Evolutionary conservation across 2,888 invertebrate species (phyloP), one percentile per base, ranked within the genome.

Genomic region (Chaetoderma sp.): DNA sequence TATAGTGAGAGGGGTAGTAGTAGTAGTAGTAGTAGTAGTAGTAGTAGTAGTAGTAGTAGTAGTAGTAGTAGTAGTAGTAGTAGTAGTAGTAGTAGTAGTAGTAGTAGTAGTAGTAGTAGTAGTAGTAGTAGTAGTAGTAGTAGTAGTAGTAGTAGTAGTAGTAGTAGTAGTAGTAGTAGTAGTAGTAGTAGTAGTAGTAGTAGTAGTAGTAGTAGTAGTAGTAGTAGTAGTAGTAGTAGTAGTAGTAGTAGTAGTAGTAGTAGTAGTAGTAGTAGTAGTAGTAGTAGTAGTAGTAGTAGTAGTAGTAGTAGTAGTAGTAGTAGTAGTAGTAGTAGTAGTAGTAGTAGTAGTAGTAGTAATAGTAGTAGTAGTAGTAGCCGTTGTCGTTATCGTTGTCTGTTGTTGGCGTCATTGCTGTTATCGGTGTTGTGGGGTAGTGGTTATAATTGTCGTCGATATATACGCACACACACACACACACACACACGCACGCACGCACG

Each of bases 81-180:
- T 64, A 65, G 63, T 56, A 65, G 63, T 65, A 65, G 63, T 65
- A 65, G 63, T 64, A 65, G 63, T 55, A 65, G 55, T 65, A 65
- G 62, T 65, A 67, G 59, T 59, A 67, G 64, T 59, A 67, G 63
- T 59, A 67, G 64, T 49, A 59, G 36, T 27, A 63, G 63, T 63
- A 55, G 59, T 52, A 59, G 65, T 63, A 58, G 62, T 62, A 62
- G 66, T 61, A 62, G 62, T 61, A 67, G 58, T 67, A 67, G 62
- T 45, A 67, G 62, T 45, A 62, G 58, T 62, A 67, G 62, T 62
- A 67, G 59, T 62, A 68, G 59, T 61, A 68, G 61, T 60, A 67
- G 61, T 64, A 67, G 58, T 65, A 67, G 59, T 67, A 67, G 58
- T 67, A 64, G 63, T 67, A 67, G 63, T 63, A 64, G 63, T 65